Base-by-base conservation (phyloP, 2,797 vertebrate species). In the Acipenser oxyrinchus region DNA sequence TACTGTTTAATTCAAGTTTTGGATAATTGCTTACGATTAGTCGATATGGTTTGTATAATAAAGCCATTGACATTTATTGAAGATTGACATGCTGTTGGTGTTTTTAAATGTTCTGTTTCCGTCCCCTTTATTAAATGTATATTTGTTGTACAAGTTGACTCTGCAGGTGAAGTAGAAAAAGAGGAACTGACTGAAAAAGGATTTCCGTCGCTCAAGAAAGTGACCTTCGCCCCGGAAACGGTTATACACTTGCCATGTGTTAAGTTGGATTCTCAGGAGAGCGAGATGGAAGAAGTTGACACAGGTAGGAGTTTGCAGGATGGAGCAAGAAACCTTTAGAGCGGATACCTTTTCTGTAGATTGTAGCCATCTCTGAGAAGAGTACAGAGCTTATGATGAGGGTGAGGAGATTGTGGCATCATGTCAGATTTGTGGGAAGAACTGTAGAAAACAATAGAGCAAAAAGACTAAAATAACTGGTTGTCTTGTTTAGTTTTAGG, bases 191-290 rank as follows among this genome's bases (percentile, higher is more conserved):
- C 10, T 6, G 57, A 50, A 63, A 63, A 58, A 71, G 7, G 70
- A 70, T 8, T 49, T 58, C 49, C 9, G 58, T 23, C 10, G 10
- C 69, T 70, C 13, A 85, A 81, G 78, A 86, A 74, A 69, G 83
- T 86, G 67, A 75, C 75, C 3, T 83, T 83, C 63, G 64, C 78
- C 65, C 69, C 79, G 75, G 73, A 83, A 67, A 51, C 82, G 1
- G 83, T 83, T 49, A 71, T 65, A 62, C 73, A 51, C 57, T 74
- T 67, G 0, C 11, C 37, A 10, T 7, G 59, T 7, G 75, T 70
- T 66, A 75, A 77, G 62, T 10, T 60, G 13, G 70, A 68, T 11
- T 60, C 64, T 13, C 77, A 78, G 50, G 18, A 10, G 10, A 74
- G 71, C 61, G 67, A 62, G 62, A 53, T 62, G 63, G 76, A 78